Conservation (phyloP, 2,888 invertebrate genomes). For the Ditylenchus weischeri region DNA sequence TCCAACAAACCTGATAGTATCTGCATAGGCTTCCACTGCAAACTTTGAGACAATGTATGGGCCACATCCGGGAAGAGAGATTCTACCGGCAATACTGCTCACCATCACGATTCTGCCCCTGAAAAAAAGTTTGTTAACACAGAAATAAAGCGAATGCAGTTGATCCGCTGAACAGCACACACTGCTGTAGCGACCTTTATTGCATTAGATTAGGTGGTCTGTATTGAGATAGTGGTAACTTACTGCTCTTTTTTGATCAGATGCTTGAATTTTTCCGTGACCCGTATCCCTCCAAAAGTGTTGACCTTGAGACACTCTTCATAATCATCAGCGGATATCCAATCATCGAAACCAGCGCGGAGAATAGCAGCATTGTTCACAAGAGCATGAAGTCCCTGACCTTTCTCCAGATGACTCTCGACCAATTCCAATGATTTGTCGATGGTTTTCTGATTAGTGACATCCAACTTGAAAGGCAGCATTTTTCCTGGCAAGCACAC, state of each 20-base stretch:
- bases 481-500: constrained; percentile 21
- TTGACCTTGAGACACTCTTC: constrained; percentile 45
- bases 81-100: constrained; percentile 59
- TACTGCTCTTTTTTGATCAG: constrained; percentile 48
- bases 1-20: constrained; percentile 46
- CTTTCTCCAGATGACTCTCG: constrained; percentile 28
- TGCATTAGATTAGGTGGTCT: too few relatives aligned
- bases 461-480: constrained; percentile 47
- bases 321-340: constrained; percentile 58
- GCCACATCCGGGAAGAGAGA: constrained; percentile 52
- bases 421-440: constrained; percentile 36
- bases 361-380: constrained; percentile 58
- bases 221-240: constrained; percentile 2
- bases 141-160: too few relatives aligned
- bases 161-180: too few relatives aligned
- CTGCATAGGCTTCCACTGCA: constrained; percentile 52
- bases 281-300: constrained; percentile 58
- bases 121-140: too few relatives aligned
- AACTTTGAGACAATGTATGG: constrained; percentile 54
- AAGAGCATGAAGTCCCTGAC: constrained; percentile 47
- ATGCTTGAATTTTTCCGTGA: constrained; percentile 48
- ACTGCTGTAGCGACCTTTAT: too few relatives aligned
- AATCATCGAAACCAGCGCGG: constrained; percentile 57
- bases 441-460: constrained; percentile 47
- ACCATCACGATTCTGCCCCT: constrained; percentile 61